Base-by-base conservation (phyloP, 2,797 vertebrate species). In the Allobates femoralis region DNA sequence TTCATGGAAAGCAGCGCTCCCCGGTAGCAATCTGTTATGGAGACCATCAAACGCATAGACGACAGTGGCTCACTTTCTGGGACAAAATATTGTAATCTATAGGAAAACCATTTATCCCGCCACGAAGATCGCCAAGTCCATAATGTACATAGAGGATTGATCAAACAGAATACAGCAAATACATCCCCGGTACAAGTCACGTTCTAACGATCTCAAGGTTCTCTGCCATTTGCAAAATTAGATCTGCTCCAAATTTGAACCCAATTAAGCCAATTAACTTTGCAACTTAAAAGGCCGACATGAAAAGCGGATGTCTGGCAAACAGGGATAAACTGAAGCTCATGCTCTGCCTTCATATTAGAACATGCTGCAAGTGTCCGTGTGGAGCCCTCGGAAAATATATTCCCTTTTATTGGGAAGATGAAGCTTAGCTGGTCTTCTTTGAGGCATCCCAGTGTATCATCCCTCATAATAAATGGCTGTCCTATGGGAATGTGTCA, bases 351-450 rank as follows among this genome's bases (percentile, higher is more conserved):
- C 53, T 37, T 28, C 56, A 73, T 73, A 73, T 83, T 73, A 41
- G 26, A 37, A 71, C 32, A 41, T 58, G 67, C 30, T n/a, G 51
- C 80, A 58, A 73, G 66, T 37, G 32, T 28, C 66, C 19, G 50
- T 19, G 37, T 18, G 15, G 67, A 58, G 53, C 34, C 81, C 50
- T 73, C 16, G 30, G 41, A 73, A 82, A 83, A 83, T 83, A 83
- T 56, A 83, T 71, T 79, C 51, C 66, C 67, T 73, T 82, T 83
- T 73, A 66, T 81, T 30, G 79, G 67, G 80, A 32, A 56, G 80
- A 82, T 82, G 51, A 83, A 83, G 69, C 64, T 74, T 50, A 75
- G 81, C 55, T 60, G 67, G 81, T 74, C 81, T n/a, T 83, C 37
- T 73, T 73, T 75, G 69, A 74, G 69, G 67, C 53, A 75, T 32